Evolutionary conservation across 2,888 invertebrate genomes (phyloP), one percentile per base, ranked within the genome.

Genomic region (Catotricha subobsoleta): DNA sequence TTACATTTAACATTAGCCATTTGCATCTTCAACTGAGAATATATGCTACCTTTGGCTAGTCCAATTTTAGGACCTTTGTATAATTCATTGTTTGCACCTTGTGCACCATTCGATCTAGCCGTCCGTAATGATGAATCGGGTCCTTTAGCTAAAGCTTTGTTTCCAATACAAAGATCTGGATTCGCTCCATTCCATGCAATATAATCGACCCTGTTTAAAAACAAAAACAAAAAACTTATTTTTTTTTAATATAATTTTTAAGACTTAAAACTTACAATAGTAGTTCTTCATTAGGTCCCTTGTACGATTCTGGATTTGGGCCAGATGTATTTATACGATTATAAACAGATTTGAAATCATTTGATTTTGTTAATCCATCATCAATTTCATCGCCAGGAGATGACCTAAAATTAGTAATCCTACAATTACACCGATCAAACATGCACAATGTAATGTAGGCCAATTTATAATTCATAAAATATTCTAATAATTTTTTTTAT

Each of bases 161-260:
- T 58, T 1, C 72, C 73, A 20, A 60, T 59, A 7, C 69, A 60
- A 13, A 76, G 59, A 38, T 68, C 69, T 0, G 75, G 72, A 59
- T 84, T 78, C 0, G 83, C 77, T 1, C 86, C 86, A 48, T 78
- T 77, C 84, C 86, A 86, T 4, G 82, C 75, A 38, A 83, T 70
- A 54, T 87, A 87, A 54, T 86, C 83, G 46, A 75, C 74, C 44
- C 84, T 86, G 54, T 41, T 60, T 25, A 20, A 27, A 21, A 31
- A 20, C 2, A 19, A 6, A 28, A n/a, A 7, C 21, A 40, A 35
- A 7, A n/a, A n/a, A n/a, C n/a, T n/a, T n/a, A n/a, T 10, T 19
- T 34, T 5, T 37, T 7, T 23, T 37, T n/a, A 13, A 15, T 13
- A 23, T 21, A 19, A 28, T 16, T 21, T 6, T 8, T 8, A 25